These are phyloP conservation scores for Forpus xanthops DNA, from an alignment of 2,797 vertebrate species.

Conservation along the genomic window DNA sequence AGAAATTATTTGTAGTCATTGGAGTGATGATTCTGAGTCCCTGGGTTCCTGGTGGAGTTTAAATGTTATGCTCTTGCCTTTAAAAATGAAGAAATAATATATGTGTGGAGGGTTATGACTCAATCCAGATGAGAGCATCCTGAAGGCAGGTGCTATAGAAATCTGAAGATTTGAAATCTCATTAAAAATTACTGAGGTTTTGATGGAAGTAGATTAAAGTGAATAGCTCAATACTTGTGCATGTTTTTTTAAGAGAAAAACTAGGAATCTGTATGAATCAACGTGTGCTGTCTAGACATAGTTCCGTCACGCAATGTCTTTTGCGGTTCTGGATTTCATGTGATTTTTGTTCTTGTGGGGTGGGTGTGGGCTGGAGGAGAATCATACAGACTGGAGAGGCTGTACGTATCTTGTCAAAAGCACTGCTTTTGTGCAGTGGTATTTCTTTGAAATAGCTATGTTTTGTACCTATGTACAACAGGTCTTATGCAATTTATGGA, in stretches of 20 bases:
- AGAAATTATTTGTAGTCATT: neutral
- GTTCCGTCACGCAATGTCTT: neutral
- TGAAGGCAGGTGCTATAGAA: neutral
- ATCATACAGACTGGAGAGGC: neutral
- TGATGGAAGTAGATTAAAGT: constrained; percentile 5
- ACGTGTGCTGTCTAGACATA: neutral
- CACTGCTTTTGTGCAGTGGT: neutral
- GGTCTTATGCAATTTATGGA: neutral
- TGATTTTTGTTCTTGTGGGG: constrained; percentile 1
- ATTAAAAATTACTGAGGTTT: constrained; percentile 30
- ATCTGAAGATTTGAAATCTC: neutral
- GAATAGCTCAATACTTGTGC: neutral
- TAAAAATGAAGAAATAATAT: neutral
- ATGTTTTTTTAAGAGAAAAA: neutral
- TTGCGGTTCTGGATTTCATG: neutral
- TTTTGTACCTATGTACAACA: neutral
- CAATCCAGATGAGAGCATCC: neutral
- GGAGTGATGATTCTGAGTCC: neutral
- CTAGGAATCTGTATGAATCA: neutral
- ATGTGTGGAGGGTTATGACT: neutral
- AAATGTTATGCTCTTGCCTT: neutral
- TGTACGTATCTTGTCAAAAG: neutral
- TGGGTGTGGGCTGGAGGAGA: neutral
- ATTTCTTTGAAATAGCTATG: neutral
- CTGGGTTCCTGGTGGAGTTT: neutral